These are phyloP conservation scores for Ormyrus pomaceus DNA, from an alignment of 2,888 invertebrate genomes.

Conservation along the genomic window DNA sequence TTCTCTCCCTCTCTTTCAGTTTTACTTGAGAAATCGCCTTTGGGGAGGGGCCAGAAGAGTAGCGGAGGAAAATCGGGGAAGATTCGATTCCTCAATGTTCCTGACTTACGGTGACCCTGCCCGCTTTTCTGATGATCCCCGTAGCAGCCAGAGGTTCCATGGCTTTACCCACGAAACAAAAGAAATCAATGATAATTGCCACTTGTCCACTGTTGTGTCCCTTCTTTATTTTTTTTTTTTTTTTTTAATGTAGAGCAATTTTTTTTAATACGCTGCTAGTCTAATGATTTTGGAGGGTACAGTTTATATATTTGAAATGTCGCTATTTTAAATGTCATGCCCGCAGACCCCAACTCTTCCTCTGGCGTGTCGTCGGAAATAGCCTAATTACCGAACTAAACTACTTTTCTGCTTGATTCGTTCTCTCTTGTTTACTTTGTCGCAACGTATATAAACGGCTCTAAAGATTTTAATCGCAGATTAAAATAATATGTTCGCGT, in stretches of 20 bases:
- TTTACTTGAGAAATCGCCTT: constrained; percentile 30
- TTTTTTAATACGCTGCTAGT: neutral
- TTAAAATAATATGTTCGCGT: constrained; percentile 20
- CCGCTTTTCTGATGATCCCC: constrained; percentile 74
- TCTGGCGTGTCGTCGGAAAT: constrained; percentile 20
- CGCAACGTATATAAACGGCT: constrained; percentile 33
- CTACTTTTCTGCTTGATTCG: neutral
- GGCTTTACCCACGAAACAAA: constrained; percentile 55
- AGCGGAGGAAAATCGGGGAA: constrained; percentile 60
- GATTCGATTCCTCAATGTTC: constrained; percentile 67
- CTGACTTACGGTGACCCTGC: constrained; percentile 69
- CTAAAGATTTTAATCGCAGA: constrained; percentile 21
- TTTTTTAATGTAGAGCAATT: neutral
- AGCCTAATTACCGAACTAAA: constrained; percentile 1
- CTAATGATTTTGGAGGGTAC: neutral
- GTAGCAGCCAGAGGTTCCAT: constrained; percentile 74
- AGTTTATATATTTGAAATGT: neutral
- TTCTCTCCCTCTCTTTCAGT: neutral
- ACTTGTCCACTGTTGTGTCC: neutral
- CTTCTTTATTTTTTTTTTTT: neutral
- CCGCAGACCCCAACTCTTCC: constrained; percentile 41
- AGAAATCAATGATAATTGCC: constrained; percentile 52
- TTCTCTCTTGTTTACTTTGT: constrained; percentile 6
- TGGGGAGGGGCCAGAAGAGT: constrained; percentile 45
- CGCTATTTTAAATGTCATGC: neutral